phyloP scores from a whole-genome alignment of 2,888 invertebrate species.

The Hypsopygia costalis region DNA sequence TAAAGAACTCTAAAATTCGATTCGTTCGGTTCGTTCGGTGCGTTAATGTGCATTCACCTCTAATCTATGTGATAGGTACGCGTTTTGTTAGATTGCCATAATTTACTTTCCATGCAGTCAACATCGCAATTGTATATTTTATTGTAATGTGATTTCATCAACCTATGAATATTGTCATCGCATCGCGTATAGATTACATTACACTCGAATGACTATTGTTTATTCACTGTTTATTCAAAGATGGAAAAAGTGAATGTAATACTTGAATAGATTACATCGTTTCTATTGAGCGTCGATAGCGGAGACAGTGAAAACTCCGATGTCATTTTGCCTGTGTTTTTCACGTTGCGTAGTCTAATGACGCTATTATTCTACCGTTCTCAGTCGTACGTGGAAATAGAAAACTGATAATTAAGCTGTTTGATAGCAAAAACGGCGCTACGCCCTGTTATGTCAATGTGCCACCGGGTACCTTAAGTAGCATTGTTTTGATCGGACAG shows the following conservation, averaged over 20 bases:
- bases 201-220: slow-evolving; percentile 4
- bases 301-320: slow-evolving; percentile 52
- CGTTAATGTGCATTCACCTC: too few species aligned
- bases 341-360: slow-evolving; percentile 40
- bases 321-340: slow-evolving; percentile 38
- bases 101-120: too few species aligned
- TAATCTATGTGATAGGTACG: too few species aligned
- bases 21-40: too few species aligned
- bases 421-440: slow-evolving; percentile 33
- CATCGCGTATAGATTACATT: not conserved
- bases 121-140: too few species aligned
- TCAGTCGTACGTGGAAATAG: slow-evolving; percentile 58
- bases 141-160: too few species aligned
- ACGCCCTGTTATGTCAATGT: slow-evolving; percentile 21
- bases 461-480: not conserved
- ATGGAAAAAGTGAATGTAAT: slow-evolving; percentile 41
- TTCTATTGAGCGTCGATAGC: slow-evolving; percentile 37
- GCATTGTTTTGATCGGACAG: too few species aligned
- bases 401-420: slow-evolving; percentile 58
- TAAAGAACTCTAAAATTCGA: too few species aligned
- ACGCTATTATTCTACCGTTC: slow-evolving; percentile 61
- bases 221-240: slow-evolving; percentile 11
- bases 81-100: too few species aligned
- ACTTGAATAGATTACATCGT: slow-evolving; percentile 28
- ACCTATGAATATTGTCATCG: too few species aligned